Percentiles rank a stretch among this genome's conserved stretches.
These are phyloP conservation scores for Gastracanthus pulcherrimus DNA, from an alignment of 2,888 invertebrate species.

Conservation along the genomic window DNA sequence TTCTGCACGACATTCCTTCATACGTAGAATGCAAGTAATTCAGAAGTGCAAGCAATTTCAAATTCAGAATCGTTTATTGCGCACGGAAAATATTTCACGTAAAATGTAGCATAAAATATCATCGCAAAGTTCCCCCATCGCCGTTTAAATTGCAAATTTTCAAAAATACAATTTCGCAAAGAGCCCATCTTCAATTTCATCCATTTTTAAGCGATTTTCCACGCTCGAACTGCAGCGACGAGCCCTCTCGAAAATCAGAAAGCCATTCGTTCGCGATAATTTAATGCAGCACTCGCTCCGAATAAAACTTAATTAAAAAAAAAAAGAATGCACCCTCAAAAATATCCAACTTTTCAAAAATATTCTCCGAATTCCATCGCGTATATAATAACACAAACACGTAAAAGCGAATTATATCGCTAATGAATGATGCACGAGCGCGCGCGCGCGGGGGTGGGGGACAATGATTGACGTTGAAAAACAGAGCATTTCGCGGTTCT, in stretches of 20 bases:
- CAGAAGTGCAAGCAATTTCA: slow-evolving; percentile 23
- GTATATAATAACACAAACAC: not conserved
- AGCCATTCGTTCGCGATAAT: not conserved
- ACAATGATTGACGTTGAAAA: slow-evolving; percentile 47
- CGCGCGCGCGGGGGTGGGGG: not conserved
- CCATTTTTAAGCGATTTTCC: slow-evolving; percentile 5
- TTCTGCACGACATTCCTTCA: slow-evolving; percentile 14
- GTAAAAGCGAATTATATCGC: slow-evolving; percentile 12
- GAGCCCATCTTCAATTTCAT: not conserved
- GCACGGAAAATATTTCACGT: not conserved
- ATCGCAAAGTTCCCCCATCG: not conserved
- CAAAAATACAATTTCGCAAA: not conserved
- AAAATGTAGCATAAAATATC: not conserved
- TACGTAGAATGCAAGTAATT: slow-evolving; percentile 7
- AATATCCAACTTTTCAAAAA: not conserved
- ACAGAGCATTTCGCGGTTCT: not conserved
- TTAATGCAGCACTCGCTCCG: not conserved
- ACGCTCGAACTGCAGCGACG: not conserved
- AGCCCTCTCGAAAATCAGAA: not conserved
- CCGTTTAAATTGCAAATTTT: not conserved
- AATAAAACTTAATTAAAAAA: not conserved
- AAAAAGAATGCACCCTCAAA: not conserved
- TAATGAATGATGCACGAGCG: slow-evolving; percentile 27
- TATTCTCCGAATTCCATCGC: not conserved
- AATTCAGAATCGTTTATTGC: slow-evolving; percentile 25